These are phyloP conservation scores for Cephalopterus ornatus DNA, from an alignment of 2,113 vertebrate genomes.

Conservation along the genomic window DNA sequence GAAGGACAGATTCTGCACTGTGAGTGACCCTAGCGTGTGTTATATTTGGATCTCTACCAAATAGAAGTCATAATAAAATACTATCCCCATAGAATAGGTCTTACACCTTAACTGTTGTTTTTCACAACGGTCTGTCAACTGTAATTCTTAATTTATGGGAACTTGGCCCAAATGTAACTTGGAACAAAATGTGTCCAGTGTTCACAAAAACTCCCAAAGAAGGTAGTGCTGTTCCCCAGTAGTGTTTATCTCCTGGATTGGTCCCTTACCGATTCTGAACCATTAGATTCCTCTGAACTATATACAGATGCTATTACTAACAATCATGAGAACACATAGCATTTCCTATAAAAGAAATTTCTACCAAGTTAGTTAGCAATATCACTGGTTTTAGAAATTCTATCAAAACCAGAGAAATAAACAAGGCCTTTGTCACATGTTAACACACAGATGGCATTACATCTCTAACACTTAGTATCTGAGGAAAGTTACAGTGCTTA, in stretches of 20 bases:
- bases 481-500: neutral
- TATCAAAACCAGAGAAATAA: neutral
- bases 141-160: slow-evolving; percentile 57
- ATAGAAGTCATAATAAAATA: slow-evolving; percentile 7
- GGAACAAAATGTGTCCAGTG: slow-evolving; percentile 73
- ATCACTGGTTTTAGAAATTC: neutral
- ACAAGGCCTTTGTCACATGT: neutral
- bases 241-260: slow-evolving; percentile 72
- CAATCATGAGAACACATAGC: neutral
- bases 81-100: neutral
- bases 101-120: neutral
- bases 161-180: slow-evolving; percentile 79
- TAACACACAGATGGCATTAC: neutral
- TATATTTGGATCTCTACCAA: slow-evolving; percentile 22
- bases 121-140: neutral
- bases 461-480: neutral
- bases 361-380: neutral
- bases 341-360: neutral
- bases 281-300: slow-evolving; percentile 52
- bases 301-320: neutral
- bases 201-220: slow-evolving; percentile 77
- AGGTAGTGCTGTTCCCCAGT: slow-evolving; percentile 71
- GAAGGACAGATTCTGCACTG: neutral
- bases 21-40: neutral
- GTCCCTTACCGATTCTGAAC: slow-evolving; percentile 74